Percentiles rank a stretch among this genome's conserved stretches.
Evolutionary conservation across 2,888 invertebrate species (phyloP).

Genomic region (Magallana nippona): DNA sequence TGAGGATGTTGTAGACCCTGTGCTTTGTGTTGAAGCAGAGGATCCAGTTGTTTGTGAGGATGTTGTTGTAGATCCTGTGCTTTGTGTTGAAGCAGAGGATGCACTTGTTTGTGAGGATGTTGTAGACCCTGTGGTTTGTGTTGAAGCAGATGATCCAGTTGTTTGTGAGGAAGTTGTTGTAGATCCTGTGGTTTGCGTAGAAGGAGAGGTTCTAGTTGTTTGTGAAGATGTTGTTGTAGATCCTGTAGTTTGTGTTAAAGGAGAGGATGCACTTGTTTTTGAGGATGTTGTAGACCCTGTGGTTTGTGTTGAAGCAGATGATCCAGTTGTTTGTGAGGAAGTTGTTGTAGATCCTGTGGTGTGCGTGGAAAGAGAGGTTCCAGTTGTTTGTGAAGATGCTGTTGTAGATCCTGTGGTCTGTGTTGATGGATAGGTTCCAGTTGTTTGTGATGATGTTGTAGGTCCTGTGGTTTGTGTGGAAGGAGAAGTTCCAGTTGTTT

Average conservation of each 20-base stretch:
- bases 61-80: neutral
- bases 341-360: no score
- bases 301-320: no score
- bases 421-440: neutral
- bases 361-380: no score
- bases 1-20: neutral
- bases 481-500: neutral
- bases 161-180: neutral
- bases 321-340: no score
- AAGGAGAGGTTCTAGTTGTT: neutral
- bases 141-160: neutral
- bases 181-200: neutral
- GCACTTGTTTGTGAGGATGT: neutral
- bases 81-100: neutral
- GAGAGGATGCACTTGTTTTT: neutral
- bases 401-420: neutral
- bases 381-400: no score
- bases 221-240: neutral
- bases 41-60: neutral
- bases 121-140: neutral
- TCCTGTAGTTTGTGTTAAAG: neutral
- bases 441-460: neutral
- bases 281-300: neutral
- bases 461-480: neutral
- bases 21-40: neutral